These are phyloP conservation scores for Drosophila meridiana DNA, from an alignment of 2,888 invertebrate genomes.

Conservation along the genomic window DNA sequence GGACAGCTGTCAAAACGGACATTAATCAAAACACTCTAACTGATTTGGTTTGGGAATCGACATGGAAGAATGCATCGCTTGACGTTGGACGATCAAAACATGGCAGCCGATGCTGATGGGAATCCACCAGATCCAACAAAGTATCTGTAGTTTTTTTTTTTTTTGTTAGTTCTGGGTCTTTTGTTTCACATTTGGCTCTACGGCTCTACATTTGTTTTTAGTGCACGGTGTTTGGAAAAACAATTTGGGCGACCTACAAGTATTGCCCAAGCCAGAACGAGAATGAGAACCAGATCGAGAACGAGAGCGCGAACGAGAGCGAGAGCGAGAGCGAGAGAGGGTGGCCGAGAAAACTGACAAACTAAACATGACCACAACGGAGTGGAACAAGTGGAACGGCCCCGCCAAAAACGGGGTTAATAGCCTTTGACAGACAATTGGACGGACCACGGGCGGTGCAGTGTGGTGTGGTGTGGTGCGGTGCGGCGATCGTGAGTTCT, in stretches of 20 bases:
- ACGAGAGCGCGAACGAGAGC: not conserved
- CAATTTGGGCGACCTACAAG: conserved; percentile 51
- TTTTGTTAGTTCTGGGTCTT: conserved; percentile 16
- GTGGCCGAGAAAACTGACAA: conserved; percentile 21
- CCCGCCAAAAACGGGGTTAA: conserved; percentile 68
- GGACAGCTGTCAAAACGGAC: conserved; percentile 77
- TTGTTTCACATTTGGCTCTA: conserved; percentile 53
- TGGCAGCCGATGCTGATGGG: conserved; percentile 36
- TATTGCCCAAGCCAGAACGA: conserved; percentile 21
- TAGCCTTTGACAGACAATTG: conserved; percentile 73
- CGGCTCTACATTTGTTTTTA: conserved; percentile 40
- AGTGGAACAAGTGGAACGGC: conserved; percentile 72
- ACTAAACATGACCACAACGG: conserved; percentile 24
- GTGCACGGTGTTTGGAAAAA: conserved; percentile 49
- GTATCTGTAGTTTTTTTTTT: no score
- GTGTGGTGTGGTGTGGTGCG: conserved; percentile 34
- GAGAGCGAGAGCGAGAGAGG: not conserved
- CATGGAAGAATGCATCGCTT: conserved; percentile 15
- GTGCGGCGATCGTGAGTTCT: conserved; percentile 70
- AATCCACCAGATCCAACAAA: conserved; percentile 8
- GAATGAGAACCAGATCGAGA: not conserved
- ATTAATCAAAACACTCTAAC: conserved; percentile 77
- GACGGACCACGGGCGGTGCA: conserved; percentile 62
- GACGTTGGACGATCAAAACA: conserved; percentile 53
- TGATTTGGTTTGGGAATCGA: conserved; percentile 44